Evolutionary conservation across 1,140 invertebrate genomes (phyloP).

Genomic region (Drosophila insularis): DNA sequence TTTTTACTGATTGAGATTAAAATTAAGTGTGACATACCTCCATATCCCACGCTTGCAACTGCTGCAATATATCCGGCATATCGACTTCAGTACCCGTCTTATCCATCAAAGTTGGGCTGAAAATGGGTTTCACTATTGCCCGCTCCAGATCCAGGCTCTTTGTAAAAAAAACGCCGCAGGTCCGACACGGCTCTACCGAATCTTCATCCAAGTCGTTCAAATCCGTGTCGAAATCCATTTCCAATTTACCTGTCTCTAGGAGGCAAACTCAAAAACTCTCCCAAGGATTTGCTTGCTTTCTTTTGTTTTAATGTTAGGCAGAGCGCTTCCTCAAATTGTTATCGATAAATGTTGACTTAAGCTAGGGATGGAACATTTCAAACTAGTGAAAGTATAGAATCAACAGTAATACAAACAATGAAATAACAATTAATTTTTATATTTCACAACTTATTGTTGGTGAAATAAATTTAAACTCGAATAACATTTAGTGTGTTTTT

Average conservation of each 20-base stretch:
- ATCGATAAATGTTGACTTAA: not conserved
- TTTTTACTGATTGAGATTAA: no score
- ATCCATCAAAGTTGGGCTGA: constrained; percentile 5
- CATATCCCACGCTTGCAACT: constrained; percentile 63
- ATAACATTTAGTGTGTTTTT: not conserved
- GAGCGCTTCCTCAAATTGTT: not conserved
- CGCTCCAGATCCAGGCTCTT: constrained; percentile 13
- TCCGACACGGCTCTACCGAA: constrained; percentile 65
- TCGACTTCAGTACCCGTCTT: not conserved
- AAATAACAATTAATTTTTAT: no score
- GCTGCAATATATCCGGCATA: constrained; percentile 63
- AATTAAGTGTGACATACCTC: constrained; percentile 32
- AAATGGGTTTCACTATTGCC: constrained; percentile 49
- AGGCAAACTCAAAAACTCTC: not conserved
- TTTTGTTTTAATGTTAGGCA: not conserved
- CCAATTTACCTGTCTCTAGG: not conserved
- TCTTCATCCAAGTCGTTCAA: constrained; percentile 25
- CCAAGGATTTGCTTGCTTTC: not conserved
- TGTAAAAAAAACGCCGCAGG: constrained; percentile 68
- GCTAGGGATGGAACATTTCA: not conserved
- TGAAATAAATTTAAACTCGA: no score
- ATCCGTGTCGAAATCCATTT: constrained; percentile 32
- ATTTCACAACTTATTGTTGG: no score
- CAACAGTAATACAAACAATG: no score
- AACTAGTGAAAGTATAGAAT: no score